Evolutionary conservation across 2,888 invertebrate genomes (phyloP).

Genomic region (Pocota personata): DNA sequence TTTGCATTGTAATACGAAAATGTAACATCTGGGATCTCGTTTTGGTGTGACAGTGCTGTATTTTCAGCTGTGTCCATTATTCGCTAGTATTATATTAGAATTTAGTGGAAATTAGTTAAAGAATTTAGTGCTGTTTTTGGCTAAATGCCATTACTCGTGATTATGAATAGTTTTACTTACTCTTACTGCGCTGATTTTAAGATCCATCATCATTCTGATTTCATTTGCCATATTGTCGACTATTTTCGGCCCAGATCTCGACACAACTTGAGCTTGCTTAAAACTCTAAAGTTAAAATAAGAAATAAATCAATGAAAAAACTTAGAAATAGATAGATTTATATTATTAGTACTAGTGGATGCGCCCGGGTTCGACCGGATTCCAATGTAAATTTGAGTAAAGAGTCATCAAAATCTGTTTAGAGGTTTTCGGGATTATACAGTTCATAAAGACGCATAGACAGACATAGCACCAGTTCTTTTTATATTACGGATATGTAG

Average conservation of each 20-base stretch:
- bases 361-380: no score
- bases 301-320: not conserved
- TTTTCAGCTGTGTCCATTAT: constrained; percentile 95
- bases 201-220: constrained; percentile 93
- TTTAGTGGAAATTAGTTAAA: not conserved
- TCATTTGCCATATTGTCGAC: constrained; percentile 93
- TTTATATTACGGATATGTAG: no score
- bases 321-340: not conserved
- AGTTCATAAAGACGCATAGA: no score
- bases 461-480: no score
- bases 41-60: constrained; percentile 87
- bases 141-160: not conserved
- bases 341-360: no score
- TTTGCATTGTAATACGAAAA: constrained; percentile 89
- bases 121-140: not conserved
- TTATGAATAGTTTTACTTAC: constrained; percentile 82
- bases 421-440: no score
- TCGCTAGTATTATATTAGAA: constrained; percentile 83
- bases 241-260: constrained; percentile 90
- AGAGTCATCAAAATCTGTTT: no score
- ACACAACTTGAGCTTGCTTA: constrained; percentile 89
- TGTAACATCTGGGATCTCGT: constrained; percentile 84
- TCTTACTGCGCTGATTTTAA: constrained; percentile 93
- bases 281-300: constrained; percentile 86
- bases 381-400: no score